Percentiles rank a stretch among this genome's conserved stretches.
These are phyloP conservation scores for Aphaenogaster floridana DNA, from an alignment of 1,140 invertebrate genomes.

Conservation along the genomic window DNA sequence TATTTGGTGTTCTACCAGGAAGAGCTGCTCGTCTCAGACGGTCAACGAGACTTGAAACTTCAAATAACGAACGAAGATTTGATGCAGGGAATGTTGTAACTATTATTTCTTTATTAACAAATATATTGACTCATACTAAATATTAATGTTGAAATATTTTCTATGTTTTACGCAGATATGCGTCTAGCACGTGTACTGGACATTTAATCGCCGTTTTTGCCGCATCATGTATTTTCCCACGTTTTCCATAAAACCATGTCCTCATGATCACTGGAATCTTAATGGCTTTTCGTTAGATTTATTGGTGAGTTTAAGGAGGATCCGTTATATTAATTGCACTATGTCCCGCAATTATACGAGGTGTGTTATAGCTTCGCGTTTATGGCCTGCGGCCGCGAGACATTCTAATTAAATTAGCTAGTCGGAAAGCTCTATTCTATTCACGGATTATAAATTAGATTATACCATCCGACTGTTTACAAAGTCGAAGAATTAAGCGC, in stretches of 20 bases:
- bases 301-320: conserved; percentile 45
- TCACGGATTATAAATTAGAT: conserved; percentile 46
- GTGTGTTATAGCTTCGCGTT: conserved; percentile 23
- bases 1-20: background rate
- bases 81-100: background rate
- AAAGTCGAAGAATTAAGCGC: conserved; percentile 39
- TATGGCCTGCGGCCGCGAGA: conserved; percentile 23
- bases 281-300: conserved; percentile 69
- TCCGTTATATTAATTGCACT: conserved; percentile 69
- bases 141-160: background rate
- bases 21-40: background rate
- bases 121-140: background rate
- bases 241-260: conserved; percentile 40
- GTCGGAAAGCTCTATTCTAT: conserved; percentile 12
- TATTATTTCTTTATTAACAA: background rate
- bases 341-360: conserved; percentile 17
- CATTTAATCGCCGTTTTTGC: conserved; percentile 12
- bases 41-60: background rate
- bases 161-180: background rate
- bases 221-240: conserved; percentile 3
- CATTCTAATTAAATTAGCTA: conserved; percentile 56
- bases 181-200: background rate
- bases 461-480: conserved; percentile 4
- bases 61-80: background rate
- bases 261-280: conserved; percentile 62